These are phyloP conservation scores for Orestias chungarensis DNA, from an alignment of 2,797 vertebrate genomes.

Conservation along the genomic window DNA sequence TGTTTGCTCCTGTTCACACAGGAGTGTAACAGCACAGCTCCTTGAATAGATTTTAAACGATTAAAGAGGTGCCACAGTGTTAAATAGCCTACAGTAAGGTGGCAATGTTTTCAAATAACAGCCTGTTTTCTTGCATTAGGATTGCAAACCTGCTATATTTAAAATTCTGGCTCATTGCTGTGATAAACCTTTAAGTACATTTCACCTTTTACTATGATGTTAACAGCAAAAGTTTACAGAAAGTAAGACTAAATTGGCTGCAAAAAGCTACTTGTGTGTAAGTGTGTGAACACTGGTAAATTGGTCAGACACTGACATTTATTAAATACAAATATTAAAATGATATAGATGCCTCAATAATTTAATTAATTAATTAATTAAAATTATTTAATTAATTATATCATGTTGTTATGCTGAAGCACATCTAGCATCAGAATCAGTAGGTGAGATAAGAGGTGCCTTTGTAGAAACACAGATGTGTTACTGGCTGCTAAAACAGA, in stretches of 20 bases:
- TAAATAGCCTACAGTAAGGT: not conserved
- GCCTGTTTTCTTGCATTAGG: not conserved
- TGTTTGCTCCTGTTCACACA: conserved; percentile 18
- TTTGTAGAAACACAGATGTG: no score
- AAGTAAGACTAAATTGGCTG: not conserved
- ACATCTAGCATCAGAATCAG: no score
- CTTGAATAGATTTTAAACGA: conserved; percentile 9
- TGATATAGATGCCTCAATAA: no score
- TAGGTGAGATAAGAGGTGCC: no score
- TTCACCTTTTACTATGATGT: not conserved
- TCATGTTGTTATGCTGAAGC: no score
- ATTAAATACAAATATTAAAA: no score
- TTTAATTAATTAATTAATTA: no score
- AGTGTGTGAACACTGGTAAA: not conserved
- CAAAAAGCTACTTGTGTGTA: not conserved
- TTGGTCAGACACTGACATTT: not conserved
- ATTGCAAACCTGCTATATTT: not conserved
- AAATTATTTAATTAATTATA: no score
- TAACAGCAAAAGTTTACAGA: not conserved
- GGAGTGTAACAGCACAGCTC: not conserved
- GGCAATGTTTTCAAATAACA: not conserved
- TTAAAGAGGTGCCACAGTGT: not conserved
- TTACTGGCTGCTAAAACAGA: no score
- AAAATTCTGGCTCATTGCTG: not conserved
- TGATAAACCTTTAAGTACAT: not conserved